Evolutionary conservation across 2,113 vertebrate genomes (phyloP).

Genomic region (Myanophis thanlyinensis): DNA sequence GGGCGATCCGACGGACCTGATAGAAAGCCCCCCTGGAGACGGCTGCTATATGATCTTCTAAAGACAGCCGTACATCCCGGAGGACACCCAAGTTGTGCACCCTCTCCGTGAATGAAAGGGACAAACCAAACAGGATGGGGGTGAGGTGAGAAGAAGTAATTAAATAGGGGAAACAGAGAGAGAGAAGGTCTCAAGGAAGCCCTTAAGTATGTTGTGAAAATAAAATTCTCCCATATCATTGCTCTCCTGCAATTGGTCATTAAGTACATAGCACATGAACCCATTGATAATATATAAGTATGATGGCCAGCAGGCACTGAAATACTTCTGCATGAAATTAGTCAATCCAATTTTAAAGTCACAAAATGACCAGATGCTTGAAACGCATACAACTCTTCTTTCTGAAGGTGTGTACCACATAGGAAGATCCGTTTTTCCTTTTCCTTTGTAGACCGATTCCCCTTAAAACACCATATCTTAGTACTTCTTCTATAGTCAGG

Average conservation of each 20-base stretch:
- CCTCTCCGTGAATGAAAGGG: too few species aligned
- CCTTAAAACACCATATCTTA: background rate
- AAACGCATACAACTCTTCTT: background rate
- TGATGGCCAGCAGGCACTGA: background rate
- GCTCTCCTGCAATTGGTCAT: background rate
- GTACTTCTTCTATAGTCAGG: background rate
- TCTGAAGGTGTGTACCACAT: background rate
- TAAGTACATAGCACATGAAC: background rate
- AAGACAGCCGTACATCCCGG: too few species aligned
- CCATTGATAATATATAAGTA: background rate
- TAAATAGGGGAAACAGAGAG: background rate
- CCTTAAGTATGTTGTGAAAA: background rate
- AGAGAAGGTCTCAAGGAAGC: background rate
- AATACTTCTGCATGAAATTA: background rate
- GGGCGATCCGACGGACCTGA: too few species aligned
- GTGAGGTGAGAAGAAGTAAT: background rate
- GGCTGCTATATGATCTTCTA: too few species aligned
- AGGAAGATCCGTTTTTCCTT: background rate
- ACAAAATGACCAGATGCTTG: background rate
- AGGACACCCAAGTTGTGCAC: too few species aligned
- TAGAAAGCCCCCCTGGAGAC: too few species aligned
- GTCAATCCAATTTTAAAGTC: background rate
- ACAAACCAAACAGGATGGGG: background rate
- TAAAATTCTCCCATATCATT: background rate
- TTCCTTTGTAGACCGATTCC: background rate